phyloP scores from a whole-genome alignment of 2,113 vertebrate species.

The Typhlomys cinereus region DNA sequence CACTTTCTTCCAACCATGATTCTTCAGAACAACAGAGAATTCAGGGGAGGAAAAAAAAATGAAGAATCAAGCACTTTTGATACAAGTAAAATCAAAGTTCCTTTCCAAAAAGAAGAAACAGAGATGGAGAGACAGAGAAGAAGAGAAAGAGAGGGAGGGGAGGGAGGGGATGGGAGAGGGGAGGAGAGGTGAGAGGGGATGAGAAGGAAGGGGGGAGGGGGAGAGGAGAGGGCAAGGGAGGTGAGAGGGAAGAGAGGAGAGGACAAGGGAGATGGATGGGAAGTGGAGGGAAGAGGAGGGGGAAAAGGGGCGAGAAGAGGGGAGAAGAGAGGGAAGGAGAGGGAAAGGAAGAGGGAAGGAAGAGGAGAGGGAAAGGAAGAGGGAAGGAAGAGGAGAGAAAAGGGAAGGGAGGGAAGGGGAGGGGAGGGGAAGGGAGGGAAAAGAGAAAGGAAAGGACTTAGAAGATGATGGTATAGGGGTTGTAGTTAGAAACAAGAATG shows the following conservation, averaged over 20 bases:
- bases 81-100: background rate
- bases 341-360: background rate
- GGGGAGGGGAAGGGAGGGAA: conserved; percentile 28
- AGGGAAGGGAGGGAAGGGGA: background rate
- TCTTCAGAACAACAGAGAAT: conserved; percentile 32
- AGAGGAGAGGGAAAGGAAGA: conserved; percentile 10
- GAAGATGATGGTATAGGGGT: too few species aligned
- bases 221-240: background rate
- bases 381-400: background rate
- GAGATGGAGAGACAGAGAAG: background rate
- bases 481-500: too few species aligned
- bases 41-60: background rate
- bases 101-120: background rate
- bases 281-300: conserved; percentile 2
- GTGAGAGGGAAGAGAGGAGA: too few species aligned
- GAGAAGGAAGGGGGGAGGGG: too few species aligned
- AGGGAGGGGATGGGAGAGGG: background rate
- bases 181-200: background rate
- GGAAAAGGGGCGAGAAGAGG: background rate
- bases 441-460: too few species aligned
- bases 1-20: background rate
- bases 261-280: conserved; percentile 36
- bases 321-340: conserved; percentile 20
- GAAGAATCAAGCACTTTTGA: background rate
- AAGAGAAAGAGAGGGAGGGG: background rate